phyloP scores from a whole-genome alignment of 2,113 vertebrate genomes.

The Halcyon senegalensis region DNA sequence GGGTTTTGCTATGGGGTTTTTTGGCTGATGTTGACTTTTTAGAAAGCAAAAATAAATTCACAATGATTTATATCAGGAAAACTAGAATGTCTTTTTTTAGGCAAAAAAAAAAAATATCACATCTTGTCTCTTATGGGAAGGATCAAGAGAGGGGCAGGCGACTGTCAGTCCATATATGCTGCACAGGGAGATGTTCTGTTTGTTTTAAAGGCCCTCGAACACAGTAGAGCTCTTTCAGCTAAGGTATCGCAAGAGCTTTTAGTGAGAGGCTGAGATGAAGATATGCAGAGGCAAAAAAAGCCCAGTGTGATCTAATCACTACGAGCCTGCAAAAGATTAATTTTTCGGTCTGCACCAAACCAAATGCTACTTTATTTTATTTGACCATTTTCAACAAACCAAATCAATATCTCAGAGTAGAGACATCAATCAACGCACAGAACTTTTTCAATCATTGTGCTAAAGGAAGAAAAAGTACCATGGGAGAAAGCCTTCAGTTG shows the following conservation, averaged over 20 bases:
- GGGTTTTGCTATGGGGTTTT: not conserved
- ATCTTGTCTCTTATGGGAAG: not conserved
- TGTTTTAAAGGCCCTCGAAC: not conserved
- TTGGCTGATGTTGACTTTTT: too few relatives aligned
- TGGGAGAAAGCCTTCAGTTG: not conserved
- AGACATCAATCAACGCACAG: constrained; percentile 24
- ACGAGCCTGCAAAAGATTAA: constrained; percentile 27
- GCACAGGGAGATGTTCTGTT: not conserved
- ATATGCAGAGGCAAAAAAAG: not conserved
- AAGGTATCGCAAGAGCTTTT: not conserved
- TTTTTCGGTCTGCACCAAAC: constrained; percentile 23
- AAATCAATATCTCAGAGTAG: constrained; percentile 29
- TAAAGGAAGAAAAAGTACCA: not conserved
- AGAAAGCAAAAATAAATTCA: not conserved
- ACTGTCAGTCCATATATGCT: not conserved
- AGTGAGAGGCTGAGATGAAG: not conserved
- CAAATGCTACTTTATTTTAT: constrained; percentile 36
- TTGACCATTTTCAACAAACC: constrained; percentile 42
- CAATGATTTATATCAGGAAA: not conserved
- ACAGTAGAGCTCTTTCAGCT: not conserved
- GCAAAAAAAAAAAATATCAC: not conserved
- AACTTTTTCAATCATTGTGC: not conserved
- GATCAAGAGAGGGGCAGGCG: not conserved
- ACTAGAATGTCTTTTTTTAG: not conserved
- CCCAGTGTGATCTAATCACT: not conserved